Evolutionary conservation across 2,888 invertebrate species (phyloP).

Genomic region (Cryptocephalus primarius): DNA sequence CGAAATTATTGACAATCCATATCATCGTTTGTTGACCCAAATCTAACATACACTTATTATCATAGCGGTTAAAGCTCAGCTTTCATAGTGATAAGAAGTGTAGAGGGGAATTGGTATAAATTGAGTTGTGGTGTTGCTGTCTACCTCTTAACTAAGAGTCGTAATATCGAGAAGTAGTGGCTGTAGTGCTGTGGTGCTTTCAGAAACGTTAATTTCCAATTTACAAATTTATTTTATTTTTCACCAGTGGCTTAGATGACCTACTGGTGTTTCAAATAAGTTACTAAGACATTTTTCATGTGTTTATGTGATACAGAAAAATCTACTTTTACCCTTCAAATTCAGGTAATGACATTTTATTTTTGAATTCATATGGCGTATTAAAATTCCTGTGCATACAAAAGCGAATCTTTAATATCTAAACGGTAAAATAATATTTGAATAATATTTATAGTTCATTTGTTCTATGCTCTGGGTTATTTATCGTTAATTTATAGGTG

Average conservation of each 20-base stretch:
- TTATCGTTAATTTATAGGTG: no score
- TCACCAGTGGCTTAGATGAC: conserved; percentile 12
- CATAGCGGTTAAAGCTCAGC: neutral
- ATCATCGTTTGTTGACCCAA: no score
- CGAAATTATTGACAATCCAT: no score
- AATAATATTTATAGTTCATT: no score
- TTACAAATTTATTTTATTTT: conserved; percentile 1
- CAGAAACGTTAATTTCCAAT: neutral
- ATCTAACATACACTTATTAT: no score
- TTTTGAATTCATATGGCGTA: neutral
- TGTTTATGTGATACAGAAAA: conserved; percentile 10
- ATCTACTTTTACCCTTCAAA: conserved; percentile 7
- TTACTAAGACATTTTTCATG: conserved; percentile 15
- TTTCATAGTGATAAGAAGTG: neutral
- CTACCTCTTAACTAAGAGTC: neutral
- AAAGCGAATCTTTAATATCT: conserved; percentile 1
- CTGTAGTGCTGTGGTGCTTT: conserved; percentile 3
- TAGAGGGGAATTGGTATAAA: conserved; percentile 1
- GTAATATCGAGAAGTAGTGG: neutral
- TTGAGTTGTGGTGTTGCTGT: neutral
- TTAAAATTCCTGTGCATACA: neutral
- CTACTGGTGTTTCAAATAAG: conserved; percentile 11
- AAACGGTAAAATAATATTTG: no score
- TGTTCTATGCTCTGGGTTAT: no score
- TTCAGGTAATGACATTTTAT: conserved; percentile 9